phyloP scores from a whole-genome alignment of 2,888 invertebrate genomes.

The Xanthorhoe spadicearia region DNA sequence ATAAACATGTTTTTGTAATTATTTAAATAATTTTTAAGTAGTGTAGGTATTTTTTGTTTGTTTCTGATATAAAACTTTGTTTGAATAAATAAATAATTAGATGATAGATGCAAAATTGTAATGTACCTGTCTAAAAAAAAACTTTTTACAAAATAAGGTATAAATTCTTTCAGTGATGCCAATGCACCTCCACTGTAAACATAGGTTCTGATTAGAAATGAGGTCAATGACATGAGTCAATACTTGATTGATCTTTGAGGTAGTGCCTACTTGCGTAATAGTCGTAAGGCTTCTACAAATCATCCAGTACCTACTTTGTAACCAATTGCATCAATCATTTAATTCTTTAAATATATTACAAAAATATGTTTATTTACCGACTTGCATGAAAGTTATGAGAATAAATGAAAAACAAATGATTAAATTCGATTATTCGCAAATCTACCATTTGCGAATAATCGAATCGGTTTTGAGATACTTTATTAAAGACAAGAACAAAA shows the following conservation, averaged over 20 bases:
- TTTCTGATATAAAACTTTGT: too few species aligned
- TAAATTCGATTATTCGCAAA: not conserved
- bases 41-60: too few species aligned
- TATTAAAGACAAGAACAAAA: too few species aligned
- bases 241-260: slow-evolving; percentile 29
- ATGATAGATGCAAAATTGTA: too few species aligned
- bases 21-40: too few species aligned
- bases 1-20: too few species aligned
- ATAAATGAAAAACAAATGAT: not conserved
- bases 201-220: not conserved
- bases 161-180: not conserved
- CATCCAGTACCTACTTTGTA: not conserved
- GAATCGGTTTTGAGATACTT: not conserved
- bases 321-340: too few species aligned
- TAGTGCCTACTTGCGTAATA: not conserved
- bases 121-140: too few species aligned
- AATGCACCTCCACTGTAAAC: not conserved
- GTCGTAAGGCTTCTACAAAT: not conserved
- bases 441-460: not conserved
- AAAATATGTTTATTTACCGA: too few species aligned
- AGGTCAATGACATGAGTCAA: slow-evolving; percentile 13
- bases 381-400: not conserved
- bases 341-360: too few species aligned
- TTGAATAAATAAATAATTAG: too few species aligned
- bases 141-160: too few species aligned